Base-by-base conservation (phyloP, 1,140 invertebrate species). In the Tigriopus japonicus region DNA sequence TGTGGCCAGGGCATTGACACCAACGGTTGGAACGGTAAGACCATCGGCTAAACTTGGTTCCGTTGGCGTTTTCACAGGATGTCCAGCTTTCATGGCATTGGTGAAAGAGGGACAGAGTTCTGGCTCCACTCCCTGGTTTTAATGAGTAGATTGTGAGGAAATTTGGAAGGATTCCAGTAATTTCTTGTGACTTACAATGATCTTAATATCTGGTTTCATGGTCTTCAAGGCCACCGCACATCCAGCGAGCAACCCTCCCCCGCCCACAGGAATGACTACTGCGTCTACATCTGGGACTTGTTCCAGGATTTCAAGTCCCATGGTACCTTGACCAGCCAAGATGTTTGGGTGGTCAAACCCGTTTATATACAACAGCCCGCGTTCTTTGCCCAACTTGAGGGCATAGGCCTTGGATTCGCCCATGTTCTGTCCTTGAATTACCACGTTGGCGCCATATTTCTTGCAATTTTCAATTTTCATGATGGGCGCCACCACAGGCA, bases 311-410 rank as follows among this genome's bases (percentile, higher is more conserved):
- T 95, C 91, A 62, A 94, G 69, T 0, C 87, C 91, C 64, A 92
- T 80, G 0, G 89, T 94, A 10, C 91, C 91, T 72, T 93, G 89
- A 0, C 90, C 91, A 2, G 90, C 87, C 72, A 95, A 82, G 45
- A 95, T 90, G 66, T 92, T 79, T 0, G 89, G 88, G 72, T 94
- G 86, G 71, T 94, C 90, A 68, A 91, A 92, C 1, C 87, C 87
- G 71, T 90, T 91, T 42, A 91, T 85, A 67, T 94, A 94, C 12
- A 80, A 78, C 23, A 86, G 72, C 1, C 76, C 76, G 59, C 78
- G 73, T 63, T 89, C 81, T 65, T 81, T 81, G 0, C 81, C 78
- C 61, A 90, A 69, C 61, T 73, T 75, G 72, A 89, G 80, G 0
- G 89, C 89, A 67, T 81, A 74, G 49, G 77, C 75, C 68, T 86